A percentile compares a stretch with the other conserved stretches of the same genome.
Conservation (phyloP, 2,888 invertebrate species). For the Melanostoma scalare region DNA sequence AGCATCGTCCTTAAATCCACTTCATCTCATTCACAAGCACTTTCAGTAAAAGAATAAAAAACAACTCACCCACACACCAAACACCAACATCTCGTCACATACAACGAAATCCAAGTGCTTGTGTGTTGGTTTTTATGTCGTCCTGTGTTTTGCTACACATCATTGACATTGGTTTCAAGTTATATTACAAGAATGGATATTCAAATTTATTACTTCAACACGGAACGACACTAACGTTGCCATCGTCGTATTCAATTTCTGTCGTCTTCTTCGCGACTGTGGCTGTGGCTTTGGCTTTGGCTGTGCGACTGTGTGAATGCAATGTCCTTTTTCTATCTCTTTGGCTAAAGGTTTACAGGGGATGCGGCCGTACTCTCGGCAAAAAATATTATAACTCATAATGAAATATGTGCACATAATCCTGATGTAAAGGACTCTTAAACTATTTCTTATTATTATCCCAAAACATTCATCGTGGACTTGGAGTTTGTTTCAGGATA, state of each 20-base stretch:
- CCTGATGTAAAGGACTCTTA: conserved; percentile 73
- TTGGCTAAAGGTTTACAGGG: neutral
- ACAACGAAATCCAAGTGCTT: neutral
- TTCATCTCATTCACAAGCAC: conserved; percentile 17
- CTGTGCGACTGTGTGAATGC: no score
- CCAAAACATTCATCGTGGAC: conserved; percentile 66
- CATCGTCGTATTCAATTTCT: conserved; percentile 43
- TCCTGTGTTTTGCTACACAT: conserved; percentile 57
- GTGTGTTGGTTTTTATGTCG: conserved; percentile 50
- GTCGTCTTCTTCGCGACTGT: conserved; percentile 15
- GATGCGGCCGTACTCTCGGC: conserved; percentile 56
- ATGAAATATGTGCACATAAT: conserved; percentile 73
- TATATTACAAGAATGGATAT: conserved; percentile 68
- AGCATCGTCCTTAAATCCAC: conserved; percentile 44
- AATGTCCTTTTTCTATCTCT: conserved; percentile 20
- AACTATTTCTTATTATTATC: conserved; percentile 73
- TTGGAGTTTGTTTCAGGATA: conserved; percentile 9
- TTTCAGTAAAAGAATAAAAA: conserved; percentile 1
- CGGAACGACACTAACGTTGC: conserved; percentile 17
- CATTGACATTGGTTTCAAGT: conserved; percentile 71
- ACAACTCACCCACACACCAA: neutral
- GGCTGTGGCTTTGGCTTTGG: conserved; percentile 14
- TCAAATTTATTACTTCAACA: conserved; percentile 65
- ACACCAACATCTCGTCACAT: neutral
- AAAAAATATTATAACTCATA: conserved; percentile 71